phyloP scores from a whole-genome alignment of 2,113 vertebrate genomes.

The Dicaeum eximium region DNA sequence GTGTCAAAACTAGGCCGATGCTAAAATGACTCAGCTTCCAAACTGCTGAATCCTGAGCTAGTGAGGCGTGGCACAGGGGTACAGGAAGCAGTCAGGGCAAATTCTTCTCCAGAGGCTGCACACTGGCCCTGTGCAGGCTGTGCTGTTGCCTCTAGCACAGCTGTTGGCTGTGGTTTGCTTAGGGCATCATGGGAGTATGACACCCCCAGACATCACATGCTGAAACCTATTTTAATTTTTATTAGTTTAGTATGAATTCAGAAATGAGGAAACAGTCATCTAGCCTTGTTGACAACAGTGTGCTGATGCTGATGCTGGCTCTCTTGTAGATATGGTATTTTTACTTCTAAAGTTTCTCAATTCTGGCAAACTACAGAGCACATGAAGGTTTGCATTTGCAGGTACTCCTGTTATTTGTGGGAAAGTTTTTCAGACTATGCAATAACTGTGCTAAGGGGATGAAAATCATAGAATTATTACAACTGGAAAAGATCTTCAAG shows the following conservation, averaged over 20 bases:
- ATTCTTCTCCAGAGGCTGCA: background rate
- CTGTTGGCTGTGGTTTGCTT: background rate
- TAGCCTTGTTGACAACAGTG: background rate
- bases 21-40: background rate
- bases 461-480: background rate
- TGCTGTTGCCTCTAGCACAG: background rate
- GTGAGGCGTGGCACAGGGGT: background rate
- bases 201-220: background rate
- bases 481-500: background rate
- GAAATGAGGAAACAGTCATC: background rate
- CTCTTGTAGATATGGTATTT: background rate
- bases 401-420: background rate
- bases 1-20: background rate
- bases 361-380: background rate
- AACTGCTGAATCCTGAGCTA: background rate
- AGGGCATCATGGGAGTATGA: background rate
- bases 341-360: background rate
- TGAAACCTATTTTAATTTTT: conserved; percentile 23
- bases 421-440: background rate
- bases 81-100: background rate
- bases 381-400: background rate
- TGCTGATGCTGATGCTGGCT: background rate
- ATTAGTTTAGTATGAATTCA: background rate
- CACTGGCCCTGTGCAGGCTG: background rate
- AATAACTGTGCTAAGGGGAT: background rate